These are phyloP conservation scores for Poliocrania exsul DNA, from an alignment of 2,797 vertebrate genomes.

Conservation along the genomic window DNA sequence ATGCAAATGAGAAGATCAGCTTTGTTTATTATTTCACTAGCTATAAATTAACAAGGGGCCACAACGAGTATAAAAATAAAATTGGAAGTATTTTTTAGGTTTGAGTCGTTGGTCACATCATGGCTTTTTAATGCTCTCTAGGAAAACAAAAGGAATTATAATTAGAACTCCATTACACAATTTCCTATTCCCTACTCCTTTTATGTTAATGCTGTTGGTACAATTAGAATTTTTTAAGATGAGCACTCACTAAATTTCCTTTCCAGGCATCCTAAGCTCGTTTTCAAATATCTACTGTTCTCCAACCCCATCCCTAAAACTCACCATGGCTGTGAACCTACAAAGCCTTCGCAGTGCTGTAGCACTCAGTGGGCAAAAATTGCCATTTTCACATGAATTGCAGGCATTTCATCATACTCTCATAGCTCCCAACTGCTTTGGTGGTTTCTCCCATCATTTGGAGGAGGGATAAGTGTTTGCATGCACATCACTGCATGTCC, in stretches of 20 bases:
- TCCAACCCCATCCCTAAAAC: background rate
- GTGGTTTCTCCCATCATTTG: fast-evolving
- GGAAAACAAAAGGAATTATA: background rate
- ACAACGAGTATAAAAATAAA: background rate
- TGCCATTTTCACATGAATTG: background rate
- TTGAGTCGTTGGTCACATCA: background rate
- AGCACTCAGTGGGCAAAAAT: background rate
- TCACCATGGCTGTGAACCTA: background rate
- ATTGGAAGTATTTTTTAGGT: background rate
- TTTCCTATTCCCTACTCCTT: background rate
- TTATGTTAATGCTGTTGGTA: background rate
- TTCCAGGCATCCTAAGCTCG: background rate
- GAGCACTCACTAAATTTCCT: background rate
- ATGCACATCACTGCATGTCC: background rate
- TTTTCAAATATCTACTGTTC: background rate
- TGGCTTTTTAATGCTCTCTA: background rate
- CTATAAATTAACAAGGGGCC: background rate
- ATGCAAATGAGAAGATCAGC: background rate
- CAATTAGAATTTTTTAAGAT: background rate
- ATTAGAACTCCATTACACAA: background rate
- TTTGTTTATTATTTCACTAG: conserved; percentile 35
- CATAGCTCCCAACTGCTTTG: background rate
- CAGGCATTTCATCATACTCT: fast-evolving
- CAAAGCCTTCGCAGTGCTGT: background rate
- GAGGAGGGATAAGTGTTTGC: background rate